phyloP scores from a whole-genome alignment of 2,113 vertebrate species.

The Carettochelys insculpta region DNA sequence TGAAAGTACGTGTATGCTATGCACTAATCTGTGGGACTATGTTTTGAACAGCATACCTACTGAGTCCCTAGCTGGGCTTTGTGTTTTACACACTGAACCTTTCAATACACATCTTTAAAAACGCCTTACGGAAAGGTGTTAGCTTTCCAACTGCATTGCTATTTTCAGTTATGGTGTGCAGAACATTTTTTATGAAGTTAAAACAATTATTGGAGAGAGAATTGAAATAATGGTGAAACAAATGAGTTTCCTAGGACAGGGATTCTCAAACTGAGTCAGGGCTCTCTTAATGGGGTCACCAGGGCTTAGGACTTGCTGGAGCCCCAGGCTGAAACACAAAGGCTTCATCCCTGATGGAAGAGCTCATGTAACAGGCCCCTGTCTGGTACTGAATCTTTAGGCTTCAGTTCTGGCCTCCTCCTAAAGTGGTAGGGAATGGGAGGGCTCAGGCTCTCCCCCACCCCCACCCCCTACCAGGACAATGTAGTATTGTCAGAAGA shows the following conservation, averaged over 20 bases:
- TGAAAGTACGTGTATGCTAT: background rate
- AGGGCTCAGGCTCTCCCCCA: too few relatives aligned
- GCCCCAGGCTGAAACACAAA: too few relatives aligned
- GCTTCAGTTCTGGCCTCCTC: too few relatives aligned
- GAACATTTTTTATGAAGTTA: background rate
- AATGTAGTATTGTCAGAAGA: too few relatives aligned
- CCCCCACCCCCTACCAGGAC: too few relatives aligned
- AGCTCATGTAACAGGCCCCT: too few relatives aligned
- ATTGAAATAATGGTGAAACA: background rate
- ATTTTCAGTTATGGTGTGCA: background rate
- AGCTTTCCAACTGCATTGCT: background rate
- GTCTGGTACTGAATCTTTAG: too few relatives aligned
- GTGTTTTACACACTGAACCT: accelerated
- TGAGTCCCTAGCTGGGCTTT: background rate
- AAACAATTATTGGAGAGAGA: background rate
- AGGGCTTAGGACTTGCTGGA: too few relatives aligned
- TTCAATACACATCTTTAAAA: accelerated
- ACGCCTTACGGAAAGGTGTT: background rate
- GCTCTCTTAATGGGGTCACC: too few relatives aligned
- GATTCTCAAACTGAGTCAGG: too few relatives aligned
- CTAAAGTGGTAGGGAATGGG: too few relatives aligned
- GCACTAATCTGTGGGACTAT: background rate
- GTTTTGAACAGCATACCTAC: background rate
- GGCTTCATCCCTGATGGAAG: too few relatives aligned
- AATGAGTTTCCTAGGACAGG: background rate